Evolutionary conservation across 2,797 vertebrate genomes (phyloP).

Genomic region (Pangasius macronema): DNA sequence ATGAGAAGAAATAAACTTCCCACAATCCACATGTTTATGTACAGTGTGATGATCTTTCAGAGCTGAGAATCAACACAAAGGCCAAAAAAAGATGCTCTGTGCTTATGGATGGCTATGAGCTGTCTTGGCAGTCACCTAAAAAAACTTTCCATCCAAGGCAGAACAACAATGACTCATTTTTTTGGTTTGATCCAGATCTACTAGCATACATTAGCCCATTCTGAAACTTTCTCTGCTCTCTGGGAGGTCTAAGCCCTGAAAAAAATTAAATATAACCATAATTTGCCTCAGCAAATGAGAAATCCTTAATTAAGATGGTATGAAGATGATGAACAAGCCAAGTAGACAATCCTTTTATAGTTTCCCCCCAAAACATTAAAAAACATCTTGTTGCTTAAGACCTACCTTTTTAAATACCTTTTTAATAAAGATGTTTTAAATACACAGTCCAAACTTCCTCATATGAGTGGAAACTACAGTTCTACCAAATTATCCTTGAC

Average conservation of each 20-base stretch:
- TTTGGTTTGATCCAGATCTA: not conserved
- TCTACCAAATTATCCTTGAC: not conserved
- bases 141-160: slow-evolving; percentile 17
- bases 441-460: not conserved
- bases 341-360: not conserved
- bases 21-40: slow-evolving; percentile 40
- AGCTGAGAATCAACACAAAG: slow-evolving; percentile 7
- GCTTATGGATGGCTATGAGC: slow-evolving; percentile 24
- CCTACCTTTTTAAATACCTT: too few relatives aligned
- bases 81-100: slow-evolving; percentile 3
- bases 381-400: not conserved
- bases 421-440: not conserved
- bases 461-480: too few relatives aligned
- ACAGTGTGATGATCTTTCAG: slow-evolving; percentile 17
- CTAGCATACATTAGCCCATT: not conserved
- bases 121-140: slow-evolving; percentile 20
- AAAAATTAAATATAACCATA: not conserved
- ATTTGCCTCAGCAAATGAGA: not conserved
- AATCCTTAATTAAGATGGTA: not conserved
- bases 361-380: not conserved
- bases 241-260: not conserved
- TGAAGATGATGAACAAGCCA: not conserved
- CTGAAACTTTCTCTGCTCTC: not conserved
- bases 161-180: slow-evolving; percentile 6
- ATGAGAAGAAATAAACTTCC: slow-evolving; percentile 34